A percentile compares a stretch with the other conserved stretches of the same genome.
Evolutionary conservation across 1,140 invertebrate genomes (phyloP).

Genomic region (Cotesia glomerata): DNA sequence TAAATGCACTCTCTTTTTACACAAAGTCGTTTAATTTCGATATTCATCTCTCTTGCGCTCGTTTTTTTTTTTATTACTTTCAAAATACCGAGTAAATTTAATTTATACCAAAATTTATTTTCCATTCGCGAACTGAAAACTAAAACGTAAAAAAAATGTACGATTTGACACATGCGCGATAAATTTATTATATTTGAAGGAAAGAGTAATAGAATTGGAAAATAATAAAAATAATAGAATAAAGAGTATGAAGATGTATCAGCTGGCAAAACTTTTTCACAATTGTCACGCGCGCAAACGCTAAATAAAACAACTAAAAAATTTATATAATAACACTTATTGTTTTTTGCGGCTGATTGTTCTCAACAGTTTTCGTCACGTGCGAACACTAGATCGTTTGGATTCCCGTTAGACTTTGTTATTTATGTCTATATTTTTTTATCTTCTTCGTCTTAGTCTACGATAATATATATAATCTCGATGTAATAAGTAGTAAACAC

Average conservation of each 20-base stretch:
- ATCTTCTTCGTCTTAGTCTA: not conserved
- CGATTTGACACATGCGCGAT: no score
- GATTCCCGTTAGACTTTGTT: not conserved
- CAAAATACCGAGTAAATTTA: no score
- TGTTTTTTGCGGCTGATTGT: constrained; percentile 19
- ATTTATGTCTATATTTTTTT: not conserved
- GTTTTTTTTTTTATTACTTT: no score
- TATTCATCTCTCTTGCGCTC: no score
- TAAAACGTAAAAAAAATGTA: no score
- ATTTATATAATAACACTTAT: constrained; percentile 5
- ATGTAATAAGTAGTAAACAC: not conserved
- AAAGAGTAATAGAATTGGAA: not conserved
- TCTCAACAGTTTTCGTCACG: constrained; percentile 25
- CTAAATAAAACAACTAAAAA: not conserved
- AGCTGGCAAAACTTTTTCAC: constrained; percentile 9
- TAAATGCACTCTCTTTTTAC: no score
- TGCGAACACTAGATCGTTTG: constrained; percentile 15
- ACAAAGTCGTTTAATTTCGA: no score
- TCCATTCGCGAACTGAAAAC: no score
- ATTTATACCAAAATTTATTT: no score
- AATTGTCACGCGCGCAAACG: constrained; percentile 18
- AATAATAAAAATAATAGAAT: not conserved
- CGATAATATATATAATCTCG: not conserved
- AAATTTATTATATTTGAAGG: not conserved
- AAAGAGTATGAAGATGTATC: not conserved